Evolutionary conservation across 1,140 invertebrate species (phyloP).

Genomic region (Drosophila bifasciata): DNA sequence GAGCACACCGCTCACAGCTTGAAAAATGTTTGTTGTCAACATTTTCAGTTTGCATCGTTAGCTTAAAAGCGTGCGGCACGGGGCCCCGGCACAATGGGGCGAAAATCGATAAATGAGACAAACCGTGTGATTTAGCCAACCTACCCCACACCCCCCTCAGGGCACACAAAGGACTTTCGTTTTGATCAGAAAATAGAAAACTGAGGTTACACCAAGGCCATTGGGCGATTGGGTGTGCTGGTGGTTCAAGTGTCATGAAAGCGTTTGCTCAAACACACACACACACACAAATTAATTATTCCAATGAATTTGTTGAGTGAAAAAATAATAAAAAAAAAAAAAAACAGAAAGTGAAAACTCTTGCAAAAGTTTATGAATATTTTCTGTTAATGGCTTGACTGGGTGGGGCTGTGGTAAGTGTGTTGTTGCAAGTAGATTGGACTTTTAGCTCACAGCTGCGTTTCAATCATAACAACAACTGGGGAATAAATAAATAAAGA

Average conservation of each 20-base stretch:
- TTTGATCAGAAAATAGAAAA: conserved; percentile 59
- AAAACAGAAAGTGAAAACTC: conserved; percentile 16
- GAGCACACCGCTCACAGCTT: conserved; percentile 69
- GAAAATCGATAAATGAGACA: conserved; percentile 79
- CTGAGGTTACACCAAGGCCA: conserved; percentile 45
- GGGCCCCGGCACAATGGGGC: conserved; percentile 49
- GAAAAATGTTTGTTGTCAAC: conserved; percentile 83
- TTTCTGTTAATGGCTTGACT: conserved; percentile 38
- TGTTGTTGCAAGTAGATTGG: conserved; percentile 23
- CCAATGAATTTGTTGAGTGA: conserved; percentile 34
- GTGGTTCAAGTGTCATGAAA: conserved; percentile 44
- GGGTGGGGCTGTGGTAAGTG: no score
- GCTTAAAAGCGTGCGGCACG: conserved; percentile 71
- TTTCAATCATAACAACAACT: not conserved
- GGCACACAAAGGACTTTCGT: conserved; percentile 58
- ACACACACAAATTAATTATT: conserved; percentile 48
- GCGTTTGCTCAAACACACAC: conserved; percentile 34
- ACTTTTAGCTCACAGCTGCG: conserved; percentile 43
- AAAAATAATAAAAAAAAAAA: not conserved
- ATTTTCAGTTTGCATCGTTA: conserved; percentile 83
- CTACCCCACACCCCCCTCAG: conserved; percentile 13
- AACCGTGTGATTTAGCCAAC: conserved; percentile 70
- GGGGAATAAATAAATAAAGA: conserved; percentile 33
- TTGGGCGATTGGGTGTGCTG: not conserved
- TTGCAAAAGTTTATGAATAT: conserved; percentile 49